Evolutionary conservation across 2,888 invertebrate species (phyloP).

Genomic region (Neria commutata): DNA sequence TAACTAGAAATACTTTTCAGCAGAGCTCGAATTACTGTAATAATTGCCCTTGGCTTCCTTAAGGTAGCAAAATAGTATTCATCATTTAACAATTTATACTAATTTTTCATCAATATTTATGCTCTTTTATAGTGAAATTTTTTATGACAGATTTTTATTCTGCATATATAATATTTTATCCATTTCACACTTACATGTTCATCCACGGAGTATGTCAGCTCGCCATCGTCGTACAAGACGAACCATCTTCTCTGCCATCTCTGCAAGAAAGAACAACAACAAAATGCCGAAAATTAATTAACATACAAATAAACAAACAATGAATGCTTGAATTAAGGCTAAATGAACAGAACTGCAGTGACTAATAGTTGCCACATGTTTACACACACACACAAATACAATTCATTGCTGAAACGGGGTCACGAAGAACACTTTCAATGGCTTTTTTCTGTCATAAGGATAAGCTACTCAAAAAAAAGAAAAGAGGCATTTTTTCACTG

Average conservation of each 20-base stretch:
- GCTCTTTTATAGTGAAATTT: neutral
- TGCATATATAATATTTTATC: neutral
- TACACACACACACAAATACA: neutral
- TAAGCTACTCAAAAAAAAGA: neutral
- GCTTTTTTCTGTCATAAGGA: neutral
- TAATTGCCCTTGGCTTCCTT: too few species aligned
- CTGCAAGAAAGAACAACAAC: slow-evolving; percentile 67
- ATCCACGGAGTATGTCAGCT: slow-evolving; percentile 95
- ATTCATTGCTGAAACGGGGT: neutral
- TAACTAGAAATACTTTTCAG: too few species aligned
- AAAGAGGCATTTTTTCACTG: neutral
- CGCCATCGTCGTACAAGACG: slow-evolving; percentile 96
- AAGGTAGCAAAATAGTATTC: too few species aligned
- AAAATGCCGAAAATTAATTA: too few species aligned
- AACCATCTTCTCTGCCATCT: slow-evolving; percentile 99
- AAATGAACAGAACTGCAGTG: too few species aligned
- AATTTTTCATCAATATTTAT: too few species aligned
- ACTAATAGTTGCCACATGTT: neutral
- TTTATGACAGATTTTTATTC: neutral
- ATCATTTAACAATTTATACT: too few species aligned
- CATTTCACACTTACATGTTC: slow-evolving; percentile 86
- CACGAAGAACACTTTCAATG: too few species aligned
- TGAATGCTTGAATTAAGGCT: neutral
- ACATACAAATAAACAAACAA: slow-evolving; percentile 5
- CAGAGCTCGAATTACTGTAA: too few species aligned